Evolutionary conservation across 2,888 invertebrate genomes (phyloP).

Genomic region (Lasioglossum calceatum): DNA sequence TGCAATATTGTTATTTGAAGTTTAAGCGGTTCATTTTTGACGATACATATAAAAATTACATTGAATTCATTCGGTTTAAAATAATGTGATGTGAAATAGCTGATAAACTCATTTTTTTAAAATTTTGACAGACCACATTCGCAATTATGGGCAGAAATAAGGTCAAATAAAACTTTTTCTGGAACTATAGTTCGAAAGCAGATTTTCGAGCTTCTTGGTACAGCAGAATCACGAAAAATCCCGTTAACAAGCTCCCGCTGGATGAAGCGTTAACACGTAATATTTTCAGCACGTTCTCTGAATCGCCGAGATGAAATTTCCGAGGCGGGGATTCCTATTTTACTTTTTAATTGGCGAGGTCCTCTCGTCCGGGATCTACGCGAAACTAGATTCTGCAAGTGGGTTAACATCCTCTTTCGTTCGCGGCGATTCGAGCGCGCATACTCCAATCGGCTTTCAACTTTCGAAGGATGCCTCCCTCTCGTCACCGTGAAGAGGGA

Average conservation of each 20-base stretch:
- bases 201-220: background rate
- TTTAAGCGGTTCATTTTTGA: too few species aligned
- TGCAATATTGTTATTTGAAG: too few species aligned
- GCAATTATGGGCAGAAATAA: too few species aligned
- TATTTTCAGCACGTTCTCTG: background rate
- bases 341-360: background rate
- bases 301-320: background rate
- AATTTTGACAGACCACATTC: too few species aligned
- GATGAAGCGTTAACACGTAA: background rate
- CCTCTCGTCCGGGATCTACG: background rate
- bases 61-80: too few species aligned
- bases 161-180: too few species aligned
- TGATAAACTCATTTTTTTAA: too few species aligned
- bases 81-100: too few species aligned
- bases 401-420: conserved; percentile 8
- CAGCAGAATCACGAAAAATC: background rate
- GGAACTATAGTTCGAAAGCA: background rate
- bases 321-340: background rate
- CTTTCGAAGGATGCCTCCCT: conserved; percentile 14
- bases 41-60: too few species aligned
- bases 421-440: background rate
- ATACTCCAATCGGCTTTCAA: conserved; percentile 8
- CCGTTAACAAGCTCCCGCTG: background rate
- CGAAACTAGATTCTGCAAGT: background rate
- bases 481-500: background rate